Evolutionary conservation across 1,140 invertebrate species (phyloP).

Genomic region (Sipha flava): DNA sequence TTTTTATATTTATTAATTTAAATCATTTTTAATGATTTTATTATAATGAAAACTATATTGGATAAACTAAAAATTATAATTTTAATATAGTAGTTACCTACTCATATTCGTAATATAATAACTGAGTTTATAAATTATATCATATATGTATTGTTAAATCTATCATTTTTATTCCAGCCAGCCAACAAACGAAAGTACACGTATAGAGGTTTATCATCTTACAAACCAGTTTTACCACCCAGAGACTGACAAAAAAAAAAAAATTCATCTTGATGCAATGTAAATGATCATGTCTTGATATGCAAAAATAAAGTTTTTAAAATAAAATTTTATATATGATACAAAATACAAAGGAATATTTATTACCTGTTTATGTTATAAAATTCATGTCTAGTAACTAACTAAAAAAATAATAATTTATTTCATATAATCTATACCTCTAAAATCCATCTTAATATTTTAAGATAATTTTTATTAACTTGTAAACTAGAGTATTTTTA

Average conservation of each 20-base stretch:
- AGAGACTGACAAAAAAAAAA: slow-evolving; percentile 68
- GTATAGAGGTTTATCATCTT: slow-evolving; percentile 73
- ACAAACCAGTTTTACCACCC: slow-evolving; percentile 80
- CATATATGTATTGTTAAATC: no score
- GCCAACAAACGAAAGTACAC: slow-evolving; percentile 99
- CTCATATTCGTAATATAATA: no score
- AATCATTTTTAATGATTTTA: no score
- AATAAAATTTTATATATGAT: background rate
- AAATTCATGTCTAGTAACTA: slow-evolving; percentile 9
- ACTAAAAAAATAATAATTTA: slow-evolving; percentile 18
- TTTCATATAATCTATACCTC: slow-evolving; percentile 19
- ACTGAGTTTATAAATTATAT: no score
- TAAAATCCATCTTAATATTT: background rate
- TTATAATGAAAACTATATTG: no score
- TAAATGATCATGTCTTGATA: background rate
- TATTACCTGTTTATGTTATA: background rate
- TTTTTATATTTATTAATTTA: no score
- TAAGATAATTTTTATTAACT: slow-evolving; percentile 25
- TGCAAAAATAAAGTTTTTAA: slow-evolving; percentile 19
- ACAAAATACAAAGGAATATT: slow-evolving; percentile 17
- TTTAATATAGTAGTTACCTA: no score
- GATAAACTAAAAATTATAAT: no score
- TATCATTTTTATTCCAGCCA: slow-evolving; percentile 52
- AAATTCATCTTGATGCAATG: slow-evolving; percentile 8
- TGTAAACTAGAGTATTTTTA: slow-evolving; percentile 4